These are phyloP conservation scores for Celastrina argiolus DNA, from an alignment of 2,888 invertebrate species.

Conservation along the genomic window DNA sequence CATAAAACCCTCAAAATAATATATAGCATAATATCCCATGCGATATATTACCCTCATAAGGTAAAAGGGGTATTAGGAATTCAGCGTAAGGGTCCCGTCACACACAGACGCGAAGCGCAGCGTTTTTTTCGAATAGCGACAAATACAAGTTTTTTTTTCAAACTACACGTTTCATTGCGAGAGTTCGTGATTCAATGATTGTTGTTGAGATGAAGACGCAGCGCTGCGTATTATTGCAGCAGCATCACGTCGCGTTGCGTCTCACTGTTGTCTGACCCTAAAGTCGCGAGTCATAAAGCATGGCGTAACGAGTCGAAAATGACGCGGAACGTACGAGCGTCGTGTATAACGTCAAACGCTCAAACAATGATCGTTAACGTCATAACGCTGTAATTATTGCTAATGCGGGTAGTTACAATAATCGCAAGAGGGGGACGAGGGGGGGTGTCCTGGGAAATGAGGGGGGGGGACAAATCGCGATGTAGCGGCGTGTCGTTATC, in stretches of 20 bases:
- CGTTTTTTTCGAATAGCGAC: too few species aligned
- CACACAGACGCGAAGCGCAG: too few species aligned
- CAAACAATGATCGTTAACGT: conserved; percentile 12
- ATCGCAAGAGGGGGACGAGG: not conserved
- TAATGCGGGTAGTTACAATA: conserved; percentile 15
- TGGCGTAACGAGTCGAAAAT: conserved; percentile 7
- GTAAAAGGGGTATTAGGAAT: not conserved
- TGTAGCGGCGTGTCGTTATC: conserved; percentile 10
- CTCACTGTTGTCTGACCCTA: too few species aligned
- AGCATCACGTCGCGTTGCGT: too few species aligned
- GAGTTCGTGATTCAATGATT: too few species aligned
- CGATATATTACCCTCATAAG: not conserved
- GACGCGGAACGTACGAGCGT: not conserved
- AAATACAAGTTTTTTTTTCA: too few species aligned
- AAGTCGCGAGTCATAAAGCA: not conserved
- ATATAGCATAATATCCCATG: too few species aligned
- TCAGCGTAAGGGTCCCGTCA: too few species aligned
- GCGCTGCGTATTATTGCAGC: too few species aligned
- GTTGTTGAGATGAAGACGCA: too few species aligned
- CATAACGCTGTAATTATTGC: not conserved
- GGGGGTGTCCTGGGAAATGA: not conserved
- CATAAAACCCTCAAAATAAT: too few species aligned
- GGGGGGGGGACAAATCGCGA: conserved; percentile 5
- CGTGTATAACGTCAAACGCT: not conserved
- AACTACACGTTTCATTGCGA: too few species aligned